Percentiles rank a stretch among this genome's conserved stretches.
These are phyloP conservation scores for Sarcophaga carnaria DNA, from an alignment of 2,888 invertebrate genomes.

Conservation along the genomic window DNA sequence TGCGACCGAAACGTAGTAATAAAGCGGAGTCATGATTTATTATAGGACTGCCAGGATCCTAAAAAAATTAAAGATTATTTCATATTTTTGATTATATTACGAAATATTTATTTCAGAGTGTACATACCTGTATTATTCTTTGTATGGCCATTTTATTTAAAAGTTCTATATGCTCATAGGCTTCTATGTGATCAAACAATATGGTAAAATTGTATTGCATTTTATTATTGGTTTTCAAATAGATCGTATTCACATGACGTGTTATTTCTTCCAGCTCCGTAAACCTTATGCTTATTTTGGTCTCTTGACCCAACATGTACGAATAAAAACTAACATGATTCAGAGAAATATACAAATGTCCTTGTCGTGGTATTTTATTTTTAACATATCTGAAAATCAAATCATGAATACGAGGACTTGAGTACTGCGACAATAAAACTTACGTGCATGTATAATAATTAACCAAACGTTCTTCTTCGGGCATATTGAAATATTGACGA, in stretches of 20 bases:
- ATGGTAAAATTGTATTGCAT: conserved; percentile 94
- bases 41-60: conserved; percentile 94
- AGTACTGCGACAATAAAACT: conserved; percentile 70
- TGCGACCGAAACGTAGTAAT: conserved; percentile 91
- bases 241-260: conserved; percentile 90
- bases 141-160: conserved; percentile 98
- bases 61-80: conserved; percentile 48
- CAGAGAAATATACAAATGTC: conserved; percentile 98
- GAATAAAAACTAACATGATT: conserved; percentile 98
- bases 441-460: conserved; percentile 97
- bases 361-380: conserved; percentile 95
- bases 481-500: conserved; percentile 93
- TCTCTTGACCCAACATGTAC: conserved; percentile 95
- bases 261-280: conserved; percentile 89
- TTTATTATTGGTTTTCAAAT: conserved; percentile 91
- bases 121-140: conserved; percentile 83
- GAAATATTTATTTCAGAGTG: conserved; percentile 26
- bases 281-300: conserved; percentile 91
- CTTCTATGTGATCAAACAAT: conserved; percentile 94
- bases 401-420: not conserved
- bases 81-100: conserved; percentile 27
- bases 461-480: conserved; percentile 96
- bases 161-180: conserved; percentile 95
- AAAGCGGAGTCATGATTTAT: conserved; percentile 95
- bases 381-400: conserved; percentile 90